Evolutionary conservation across 1,140 invertebrate genomes (phyloP), one percentile per base, ranked within the genome.

Genomic region (Microplitis mediator): DNA sequence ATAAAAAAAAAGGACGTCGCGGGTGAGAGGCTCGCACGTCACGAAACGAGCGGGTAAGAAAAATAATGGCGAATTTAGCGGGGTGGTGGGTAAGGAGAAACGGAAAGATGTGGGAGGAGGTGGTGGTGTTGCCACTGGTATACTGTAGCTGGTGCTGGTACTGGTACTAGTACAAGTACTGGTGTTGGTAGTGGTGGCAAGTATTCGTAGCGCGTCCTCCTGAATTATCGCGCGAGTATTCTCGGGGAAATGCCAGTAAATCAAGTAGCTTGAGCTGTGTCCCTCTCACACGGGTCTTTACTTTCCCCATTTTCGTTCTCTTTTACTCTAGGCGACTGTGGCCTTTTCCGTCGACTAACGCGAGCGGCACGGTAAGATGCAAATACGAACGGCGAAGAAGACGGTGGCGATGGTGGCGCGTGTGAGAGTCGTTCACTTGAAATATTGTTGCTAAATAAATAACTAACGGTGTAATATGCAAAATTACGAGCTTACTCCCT

Each of bases 381-480:
- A 82, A 81, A 84, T 81, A 79, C 68, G 75, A 74, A 74, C 11
- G 11, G 39, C 39, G 39, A 45, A 45, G 39, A 45, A 45, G 39
- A 45, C 6, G 39, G 11, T 9, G 39, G 11, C 39, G 39, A 45
- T 45, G 71, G 73, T 72, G 74, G 39, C 78, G 79, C 79, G 80
- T 83, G 79, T 77, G 78, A 76, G 73, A 80, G 78, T 80, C 78
- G 75, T 81, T 82, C 76, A 63, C 76, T 75, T 81, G 80, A 84
- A 81, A 81, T 84, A 82, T 82, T 79, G 80, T 82, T 82, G 76
- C 78, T 81, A 81, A 82, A 84, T 84, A 82, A 84, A 82, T 82
- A 84, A 84, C 79, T 76, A 84, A 81, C 76, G 75, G 79, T 82
- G 80, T 84, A 84, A 82, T 82, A 82, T 81, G 79, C 79, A 77